These are phyloP conservation scores for Darevskia mixta DNA, from an alignment of 2,797 vertebrate genomes.

Conservation along the genomic window DNA sequence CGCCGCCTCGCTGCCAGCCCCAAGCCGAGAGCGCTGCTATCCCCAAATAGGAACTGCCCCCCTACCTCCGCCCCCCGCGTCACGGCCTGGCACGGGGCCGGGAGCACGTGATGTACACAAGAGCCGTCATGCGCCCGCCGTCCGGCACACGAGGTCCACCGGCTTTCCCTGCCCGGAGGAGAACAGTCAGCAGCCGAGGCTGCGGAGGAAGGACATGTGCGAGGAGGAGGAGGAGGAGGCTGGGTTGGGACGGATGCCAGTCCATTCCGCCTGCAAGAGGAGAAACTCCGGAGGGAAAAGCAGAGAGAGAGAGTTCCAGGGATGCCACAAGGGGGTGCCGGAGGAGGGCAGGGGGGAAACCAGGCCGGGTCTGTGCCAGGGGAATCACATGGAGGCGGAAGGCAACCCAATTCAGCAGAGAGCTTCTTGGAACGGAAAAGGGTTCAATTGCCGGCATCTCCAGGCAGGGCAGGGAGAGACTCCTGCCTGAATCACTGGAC, in stretches of 20 bases:
- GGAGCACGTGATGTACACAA: slow-evolving; percentile 46
- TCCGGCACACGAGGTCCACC: slow-evolving; percentile 31
- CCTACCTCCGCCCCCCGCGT: slow-evolving; percentile 40
- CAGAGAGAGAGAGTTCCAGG: neutral
- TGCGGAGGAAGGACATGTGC: slow-evolving; percentile 13
- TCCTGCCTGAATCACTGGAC: too few species aligned
- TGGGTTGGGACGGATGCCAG: slow-evolving; percentile 35
- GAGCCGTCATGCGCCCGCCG: slow-evolving; percentile 24
- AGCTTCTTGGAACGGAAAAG: too few species aligned
- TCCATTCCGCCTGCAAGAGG: neutral
- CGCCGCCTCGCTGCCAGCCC: neutral
- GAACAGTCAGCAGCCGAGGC: slow-evolving; percentile 7
- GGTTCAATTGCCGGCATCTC: too few species aligned
- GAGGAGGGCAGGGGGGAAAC: neutral
- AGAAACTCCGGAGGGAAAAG: neutral
- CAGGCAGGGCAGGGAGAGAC: too few species aligned
- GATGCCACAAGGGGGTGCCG: neutral
- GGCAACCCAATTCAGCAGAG: neutral
- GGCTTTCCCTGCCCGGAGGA: slow-evolving; percentile 16
- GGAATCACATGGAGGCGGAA: neutral
- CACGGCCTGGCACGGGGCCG: slow-evolving; percentile 36
- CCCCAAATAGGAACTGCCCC: slow-evolving; percentile 31
- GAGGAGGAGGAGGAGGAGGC: neutral
- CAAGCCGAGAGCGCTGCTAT: slow-evolving; percentile 3
- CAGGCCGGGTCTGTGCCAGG: neutral